Conservation (phyloP, 37 sponge, comb jelly and placozoan species). For the Halichondria panicea region DNA sequence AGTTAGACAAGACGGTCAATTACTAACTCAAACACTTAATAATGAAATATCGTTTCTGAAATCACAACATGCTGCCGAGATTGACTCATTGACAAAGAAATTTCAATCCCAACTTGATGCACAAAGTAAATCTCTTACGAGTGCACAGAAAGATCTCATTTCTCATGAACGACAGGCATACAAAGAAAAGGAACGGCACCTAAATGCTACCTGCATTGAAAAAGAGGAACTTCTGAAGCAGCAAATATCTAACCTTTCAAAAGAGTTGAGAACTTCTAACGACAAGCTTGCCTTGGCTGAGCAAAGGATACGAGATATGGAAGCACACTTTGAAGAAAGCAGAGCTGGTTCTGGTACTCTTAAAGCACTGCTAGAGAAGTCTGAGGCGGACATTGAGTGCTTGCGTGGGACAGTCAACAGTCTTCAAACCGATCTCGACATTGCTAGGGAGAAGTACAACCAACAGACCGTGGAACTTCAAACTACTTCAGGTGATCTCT, state of each 20-base stretch:
- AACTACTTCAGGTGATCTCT: constrained; percentile 40
- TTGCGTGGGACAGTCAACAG: constrained; percentile 4
- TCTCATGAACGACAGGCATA: constrained; percentile 9
- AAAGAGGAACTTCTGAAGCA: constrained; percentile 38
- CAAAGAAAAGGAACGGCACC: constrained; percentile 10
- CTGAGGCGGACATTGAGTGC: constrained; percentile 2
- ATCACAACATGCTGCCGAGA: background rate
- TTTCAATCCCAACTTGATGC: constrained; percentile 13
- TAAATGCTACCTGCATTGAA: background rate
- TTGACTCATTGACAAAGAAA: constrained; percentile 8
- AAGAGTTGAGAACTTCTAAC: constrained; percentile 42
- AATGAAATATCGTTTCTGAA: constrained; percentile 15
- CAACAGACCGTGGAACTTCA: constrained; percentile 60
- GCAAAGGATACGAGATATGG: constrained; percentile 46
- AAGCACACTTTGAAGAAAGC: constrained; percentile 22
- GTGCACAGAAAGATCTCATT: background rate
- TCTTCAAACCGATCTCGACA: constrained; percentile 26
- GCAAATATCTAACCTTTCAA: constrained; percentile 47
- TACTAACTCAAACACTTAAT: background rate
- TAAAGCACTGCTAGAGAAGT: constrained; percentile 19
- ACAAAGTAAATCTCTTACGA: constrained; percentile 1
- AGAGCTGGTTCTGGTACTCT: background rate
- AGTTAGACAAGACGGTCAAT: background rate
- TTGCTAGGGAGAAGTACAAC: constrained; percentile 35
- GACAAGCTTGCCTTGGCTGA: constrained; percentile 62